These are phyloP conservation scores for Tubiluchus corallicola DNA, from an alignment of 2,888 invertebrate genomes.

Conservation along the genomic window DNA sequence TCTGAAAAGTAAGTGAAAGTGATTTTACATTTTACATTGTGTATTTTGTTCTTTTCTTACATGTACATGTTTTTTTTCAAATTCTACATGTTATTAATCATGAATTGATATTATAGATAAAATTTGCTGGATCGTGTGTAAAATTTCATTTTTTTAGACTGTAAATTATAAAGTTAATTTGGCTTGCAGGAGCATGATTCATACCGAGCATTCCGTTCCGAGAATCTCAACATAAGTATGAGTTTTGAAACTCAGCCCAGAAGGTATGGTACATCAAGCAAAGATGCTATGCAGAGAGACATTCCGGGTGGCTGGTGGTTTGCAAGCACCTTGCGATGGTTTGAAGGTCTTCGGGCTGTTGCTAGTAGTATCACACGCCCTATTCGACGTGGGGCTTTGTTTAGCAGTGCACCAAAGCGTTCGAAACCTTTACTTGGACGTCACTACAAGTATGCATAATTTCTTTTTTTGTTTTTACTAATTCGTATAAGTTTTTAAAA, in stretches of 20 bases:
- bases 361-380: slow-evolving; percentile 92
- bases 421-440: slow-evolving; percentile 79
- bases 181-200: slow-evolving; percentile 63
- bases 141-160: not conserved
- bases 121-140: too few species aligned
- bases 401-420: slow-evolving; percentile 58
- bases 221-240: slow-evolving; percentile 57
- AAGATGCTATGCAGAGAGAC: too few species aligned
- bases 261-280: slow-evolving; percentile 15
- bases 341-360: slow-evolving; percentile 83
- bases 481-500: too few species aligned
- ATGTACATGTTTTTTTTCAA: too few species aligned
- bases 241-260: slow-evolving; percentile 51
- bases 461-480: too few species aligned
- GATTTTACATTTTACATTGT: too few species aligned
- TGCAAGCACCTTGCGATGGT: slow-evolving; percentile 84
- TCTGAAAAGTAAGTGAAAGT: too few species aligned
- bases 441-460: slow-evolving; percentile 49
- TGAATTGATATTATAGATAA: too few species aligned
- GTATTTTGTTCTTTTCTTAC: too few species aligned
- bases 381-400: slow-evolving; percentile 71
- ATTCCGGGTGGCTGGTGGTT: slow-evolving; percentile 46
- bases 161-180: not conserved
- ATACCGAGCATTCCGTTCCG: slow-evolving; percentile 77
- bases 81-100: too few species aligned